Base-by-base conservation (phyloP, 2,113 vertebrate species). In the Seriola quinqueradiata region DNA sequence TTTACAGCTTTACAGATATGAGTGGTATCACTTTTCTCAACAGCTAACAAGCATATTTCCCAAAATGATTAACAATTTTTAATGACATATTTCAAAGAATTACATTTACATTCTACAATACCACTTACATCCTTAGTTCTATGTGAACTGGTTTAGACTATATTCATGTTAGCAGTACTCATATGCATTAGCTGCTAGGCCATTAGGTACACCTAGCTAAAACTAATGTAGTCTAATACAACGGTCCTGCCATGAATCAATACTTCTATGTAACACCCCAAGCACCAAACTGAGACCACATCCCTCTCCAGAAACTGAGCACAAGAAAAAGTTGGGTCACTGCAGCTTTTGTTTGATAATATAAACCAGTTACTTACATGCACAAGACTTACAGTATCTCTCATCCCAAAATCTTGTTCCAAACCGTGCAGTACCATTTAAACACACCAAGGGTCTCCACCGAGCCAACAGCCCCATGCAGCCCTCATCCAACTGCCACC, bases 401-500 rank as follows among this genome's bases (percentile, higher is more conserved):
- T 52, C 65, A 79, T 70, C 78, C 57, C 61, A 73, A 66, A 42
- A 67, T 46, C n/a, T 52, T 38, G 12, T 44, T 54, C 72, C 74
- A 63, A 44, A 78, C 63, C 4, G 28, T 34, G 60, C 44, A 75
- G 65, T 55, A 75, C 36, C 64, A 64, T 17, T 58, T 32, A 57
- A 74, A 82, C 12, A 83, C 76, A 82, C 63, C 76, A 36, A 48
- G 23, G 28, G 70, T 84, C 76, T 79, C 42, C 83, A 76, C 52
- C 9, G 55, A 64, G 70, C 82, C 87, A 84, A 63, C 78, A 77
- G 63, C 79, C 87, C 87, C 89, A 85, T 84, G 89, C 84, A 89
- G 88, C 83, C 87, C 79, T 60, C 71, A 75, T 82, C 76, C 82
- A 92, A 86, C 92, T 75, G 81, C 90, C 94, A 95, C 93, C 93